Percentiles rank a stretch among this genome's conserved stretches.
Conservation (phyloP, 2,113 vertebrate species). For the Illadopsis cleaveri region DNA sequence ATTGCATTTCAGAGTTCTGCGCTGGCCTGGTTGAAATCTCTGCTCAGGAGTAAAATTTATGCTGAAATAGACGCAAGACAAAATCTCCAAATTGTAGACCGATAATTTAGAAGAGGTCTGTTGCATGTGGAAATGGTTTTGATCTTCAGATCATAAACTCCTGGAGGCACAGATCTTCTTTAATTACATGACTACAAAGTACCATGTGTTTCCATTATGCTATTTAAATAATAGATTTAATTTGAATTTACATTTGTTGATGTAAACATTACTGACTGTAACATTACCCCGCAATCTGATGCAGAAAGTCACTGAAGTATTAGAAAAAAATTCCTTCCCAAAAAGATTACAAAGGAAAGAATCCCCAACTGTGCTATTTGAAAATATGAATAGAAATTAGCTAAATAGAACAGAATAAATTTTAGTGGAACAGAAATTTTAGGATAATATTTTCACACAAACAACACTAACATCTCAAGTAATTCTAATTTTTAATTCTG, state of each 20-base stretch:
- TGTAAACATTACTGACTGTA: conserved; percentile 57
- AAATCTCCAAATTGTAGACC: not conserved
- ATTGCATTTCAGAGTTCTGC: not conserved
- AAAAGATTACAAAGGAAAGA: conserved; percentile 5
- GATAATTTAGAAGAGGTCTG: conserved; percentile 38
- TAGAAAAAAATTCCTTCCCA: not conserved
- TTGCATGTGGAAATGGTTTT: conserved; percentile 40
- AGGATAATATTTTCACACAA: not conserved
- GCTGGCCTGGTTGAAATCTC: not conserved
- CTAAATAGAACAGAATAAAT: not conserved
- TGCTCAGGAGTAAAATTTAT: not conserved
- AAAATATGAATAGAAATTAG: conserved; percentile 21
- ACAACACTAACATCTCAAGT: not conserved
- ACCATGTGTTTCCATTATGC: conserved; percentile 66
- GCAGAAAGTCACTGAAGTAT: conserved; percentile 8
- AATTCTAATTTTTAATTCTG: not conserved
- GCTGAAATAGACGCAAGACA: not conserved
- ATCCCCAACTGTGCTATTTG: not conserved
- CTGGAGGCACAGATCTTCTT: conserved; percentile 61
- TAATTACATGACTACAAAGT: conserved; percentile 60
- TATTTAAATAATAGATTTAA: conserved; percentile 67
- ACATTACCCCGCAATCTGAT: conserved; percentile 4
- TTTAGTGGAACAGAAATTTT: not conserved
- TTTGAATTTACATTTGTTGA: conserved; percentile 64
- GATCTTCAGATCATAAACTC: conserved; percentile 62